Base-by-base conservation (phyloP, 2,888 invertebrate species). In the Tribolium freemani region DNA sequence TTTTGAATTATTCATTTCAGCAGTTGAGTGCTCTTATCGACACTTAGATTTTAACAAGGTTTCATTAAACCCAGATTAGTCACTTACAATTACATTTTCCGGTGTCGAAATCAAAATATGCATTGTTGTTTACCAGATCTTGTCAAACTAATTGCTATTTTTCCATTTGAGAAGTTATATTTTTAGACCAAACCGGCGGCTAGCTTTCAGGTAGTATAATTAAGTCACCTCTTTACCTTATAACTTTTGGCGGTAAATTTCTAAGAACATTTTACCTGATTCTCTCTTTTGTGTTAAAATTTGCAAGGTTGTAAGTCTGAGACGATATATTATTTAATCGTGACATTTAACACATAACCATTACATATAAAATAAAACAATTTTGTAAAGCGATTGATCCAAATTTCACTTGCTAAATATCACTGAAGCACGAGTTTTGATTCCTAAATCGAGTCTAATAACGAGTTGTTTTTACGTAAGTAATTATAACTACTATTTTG, bases 1-100 rank as follows among this genome's bases (percentile, higher is more conserved):
- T 63, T 63, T 20, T 63, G 63, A 63, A 63, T 63, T 51, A 63
- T 63, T 63, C 63, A 63, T 50, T 61, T 51, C 21, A 6, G 53
- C 16, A 31, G 5, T 51, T 30, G 16, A 51, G 20, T 38, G 11
- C 11, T 21, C 31, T 51, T 63, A 63, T 63, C 50, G 11, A 53
- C 31, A 61, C 50, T 31, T 50, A 26, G 26, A 26, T 26, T 26
- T 3, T 26, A 26, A 26, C 38, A 38, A 38, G 38, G 8, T n/a
- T 38, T 38, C 38, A 38, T 38, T 38, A 38, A 38, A 38, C 38
- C n/a, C 38, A 38, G 38, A 38, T 38, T 38, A 38, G 9, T 38
- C 38, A 38, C 38, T n/a, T 26, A 3, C n/a, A 38, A 38, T 38
- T 38, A 38, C n/a, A 38, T n/a, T 3, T 38, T 38, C 38, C 38